Conservation (phyloP, 2,113 vertebrate species). For the Crotalus helleri region DNA sequence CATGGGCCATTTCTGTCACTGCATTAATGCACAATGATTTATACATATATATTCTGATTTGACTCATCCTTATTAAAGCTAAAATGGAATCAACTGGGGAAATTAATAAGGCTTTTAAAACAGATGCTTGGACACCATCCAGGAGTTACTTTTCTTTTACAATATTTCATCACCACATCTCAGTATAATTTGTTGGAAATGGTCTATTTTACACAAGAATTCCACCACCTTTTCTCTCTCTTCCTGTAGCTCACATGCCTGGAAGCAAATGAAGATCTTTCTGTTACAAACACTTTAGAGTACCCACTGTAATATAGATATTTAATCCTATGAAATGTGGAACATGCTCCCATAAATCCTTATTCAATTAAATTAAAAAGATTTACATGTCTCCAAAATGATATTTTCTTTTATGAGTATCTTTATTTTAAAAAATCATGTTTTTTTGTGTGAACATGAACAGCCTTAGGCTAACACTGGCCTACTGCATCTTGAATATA, state of each 20-base stretch:
- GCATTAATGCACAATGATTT: constrained; percentile 45
- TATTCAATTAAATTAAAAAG: constrained; percentile 60
- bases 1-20: constrained; percentile 36
- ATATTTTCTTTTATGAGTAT: constrained; percentile 54
- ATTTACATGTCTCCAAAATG: constrained; percentile 56
- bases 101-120: constrained; percentile 47
- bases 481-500: not conserved
- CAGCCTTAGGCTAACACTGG: not conserved
- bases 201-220: constrained; percentile 55
- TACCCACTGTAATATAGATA: constrained; percentile 51
- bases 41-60: constrained; percentile 15
- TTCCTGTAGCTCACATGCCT: constrained; percentile 46
- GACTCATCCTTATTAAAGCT: constrained; percentile 39
- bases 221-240: constrained; percentile 43
- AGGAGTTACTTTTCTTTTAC: constrained; percentile 40
- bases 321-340: constrained; percentile 58
- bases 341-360: constrained; percentile 61
- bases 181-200: constrained; percentile 50
- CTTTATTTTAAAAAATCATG: constrained; percentile 24
- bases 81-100: constrained; percentile 37
- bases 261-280: constrained; percentile 51
- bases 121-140: constrained; percentile 21
- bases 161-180: constrained; percentile 43
- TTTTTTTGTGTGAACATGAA: constrained; percentile 37
- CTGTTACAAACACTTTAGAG: constrained; percentile 56